Evolutionary conservation across 2,888 invertebrate genomes (phyloP).

Genomic region (Pherbina coryleti): DNA sequence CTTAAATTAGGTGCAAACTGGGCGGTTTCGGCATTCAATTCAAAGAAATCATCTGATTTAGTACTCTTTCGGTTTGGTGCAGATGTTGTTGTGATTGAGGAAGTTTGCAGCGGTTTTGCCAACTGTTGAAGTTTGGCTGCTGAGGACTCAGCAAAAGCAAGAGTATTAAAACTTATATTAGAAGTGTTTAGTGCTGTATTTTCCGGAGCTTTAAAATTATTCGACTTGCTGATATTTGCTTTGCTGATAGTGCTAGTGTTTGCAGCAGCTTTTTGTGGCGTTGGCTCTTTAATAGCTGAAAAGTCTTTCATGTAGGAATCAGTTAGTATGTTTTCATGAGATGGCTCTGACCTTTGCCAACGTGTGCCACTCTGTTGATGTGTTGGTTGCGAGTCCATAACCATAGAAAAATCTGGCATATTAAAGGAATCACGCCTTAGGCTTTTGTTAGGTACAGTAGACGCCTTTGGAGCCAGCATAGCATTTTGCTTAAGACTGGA

Average conservation of each 20-base stretch:
- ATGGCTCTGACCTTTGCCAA: neutral
- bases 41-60: constrained; percentile 51
- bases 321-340: constrained; percentile 45
- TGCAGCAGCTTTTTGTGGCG: neutral
- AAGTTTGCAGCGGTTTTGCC: neutral
- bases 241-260: neutral
- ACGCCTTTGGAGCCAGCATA: neutral
- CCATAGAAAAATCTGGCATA: constrained; percentile 45
- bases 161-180: neutral
- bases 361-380: neutral
- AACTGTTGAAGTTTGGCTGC: no score
- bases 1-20: constrained; percentile 62
- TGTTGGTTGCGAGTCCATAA: constrained; percentile 39
- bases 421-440: constrained; percentile 25
- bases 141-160: neutral
- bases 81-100: neutral
- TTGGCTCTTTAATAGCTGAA: constrained; percentile 50
- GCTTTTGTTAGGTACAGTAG: neutral
- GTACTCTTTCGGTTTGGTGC: neutral
- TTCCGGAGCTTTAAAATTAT: neutral
- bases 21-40: constrained; percentile 64
- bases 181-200: neutral
- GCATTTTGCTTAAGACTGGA: neutral
- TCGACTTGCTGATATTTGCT: neutral
- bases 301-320: constrained; percentile 59